Evolutionary conservation across 2,888 invertebrate genomes (phyloP).

Genomic region (Notodonta dromedarius): DNA sequence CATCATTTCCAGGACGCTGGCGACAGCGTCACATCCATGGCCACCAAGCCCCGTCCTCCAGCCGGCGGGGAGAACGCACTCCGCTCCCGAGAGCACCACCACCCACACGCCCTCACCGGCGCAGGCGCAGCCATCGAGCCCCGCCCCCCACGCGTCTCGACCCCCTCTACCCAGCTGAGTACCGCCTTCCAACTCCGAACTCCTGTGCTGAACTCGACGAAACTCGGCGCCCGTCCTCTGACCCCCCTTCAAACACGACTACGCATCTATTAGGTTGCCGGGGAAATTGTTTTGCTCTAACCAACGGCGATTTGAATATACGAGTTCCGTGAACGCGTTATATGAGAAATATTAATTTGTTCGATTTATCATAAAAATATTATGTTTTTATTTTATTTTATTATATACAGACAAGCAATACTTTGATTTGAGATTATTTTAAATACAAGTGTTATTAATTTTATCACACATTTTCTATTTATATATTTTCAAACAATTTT

Average conservation of each 20-base stretch:
- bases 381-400: slow-evolving; percentile 12
- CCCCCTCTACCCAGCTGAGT: slow-evolving; percentile 84
- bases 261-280: slow-evolving; percentile 66
- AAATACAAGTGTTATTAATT: too few relatives aligned
- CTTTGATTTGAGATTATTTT: too few relatives aligned
- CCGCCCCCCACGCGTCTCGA: slow-evolving; percentile 64
- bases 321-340: slow-evolving; percentile 40
- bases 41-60: slow-evolving; percentile 91
- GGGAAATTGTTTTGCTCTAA: slow-evolving; percentile 68
- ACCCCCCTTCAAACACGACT: slow-evolving; percentile 64
- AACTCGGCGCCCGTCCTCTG: slow-evolving; percentile 81
- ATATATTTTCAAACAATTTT: background rate
- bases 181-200: slow-evolving; percentile 84
- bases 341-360: slow-evolving; percentile 34
- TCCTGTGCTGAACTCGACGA: slow-evolving; percentile 84
- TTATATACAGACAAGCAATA: too few relatives aligned
- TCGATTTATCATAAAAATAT: slow-evolving; percentile 12
- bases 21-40: slow-evolving; percentile 89
- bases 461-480: background rate
- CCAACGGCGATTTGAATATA: slow-evolving; percentile 44
- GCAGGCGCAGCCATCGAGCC: slow-evolving; percentile 78
- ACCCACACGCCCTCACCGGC: slow-evolving; percentile 74
- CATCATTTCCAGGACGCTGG: slow-evolving; percentile 79
- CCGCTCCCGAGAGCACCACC: slow-evolving; percentile 87
- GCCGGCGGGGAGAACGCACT: slow-evolving; percentile 88